A percentile compares a stretch with the other conserved stretches of the same genome.
These are phyloP conservation scores for Moxostoma hubbsi DNA, from an alignment of 2,797 vertebrate genomes.

Conservation along the genomic window DNA sequence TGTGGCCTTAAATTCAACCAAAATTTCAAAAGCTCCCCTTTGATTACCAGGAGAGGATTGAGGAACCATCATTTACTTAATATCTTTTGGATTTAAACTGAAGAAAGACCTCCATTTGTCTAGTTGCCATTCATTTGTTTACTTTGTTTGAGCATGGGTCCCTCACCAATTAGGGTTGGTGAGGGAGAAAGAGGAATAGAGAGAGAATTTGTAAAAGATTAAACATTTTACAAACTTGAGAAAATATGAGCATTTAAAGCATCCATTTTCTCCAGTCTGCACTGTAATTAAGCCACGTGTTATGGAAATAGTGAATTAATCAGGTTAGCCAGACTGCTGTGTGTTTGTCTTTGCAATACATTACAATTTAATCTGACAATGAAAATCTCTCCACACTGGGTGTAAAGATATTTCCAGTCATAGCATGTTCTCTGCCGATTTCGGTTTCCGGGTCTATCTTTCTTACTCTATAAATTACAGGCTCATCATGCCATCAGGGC, in stretches of 20 bases:
- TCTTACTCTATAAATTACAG: background rate
- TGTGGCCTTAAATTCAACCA: background rate
- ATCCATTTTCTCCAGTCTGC: slow-evolving; percentile 59
- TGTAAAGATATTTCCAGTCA: slow-evolving; percentile 60
- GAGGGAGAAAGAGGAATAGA: background rate
- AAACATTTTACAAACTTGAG: background rate
- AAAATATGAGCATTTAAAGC: slow-evolving; percentile 49
- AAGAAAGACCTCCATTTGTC: background rate
- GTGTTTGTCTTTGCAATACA: slow-evolving; percentile 65
- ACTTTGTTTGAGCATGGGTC: background rate
- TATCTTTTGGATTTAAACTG: slow-evolving; percentile 2
- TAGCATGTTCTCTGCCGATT: slow-evolving; percentile 25
- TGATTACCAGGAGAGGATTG: background rate
- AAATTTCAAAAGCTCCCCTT: slow-evolving; percentile 7
- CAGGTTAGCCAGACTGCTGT: slow-evolving; percentile 43
- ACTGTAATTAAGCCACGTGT: slow-evolving; percentile 69
- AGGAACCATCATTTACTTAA: background rate
- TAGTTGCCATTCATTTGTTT: background rate
- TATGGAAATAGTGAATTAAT: slow-evolving; percentile 61
- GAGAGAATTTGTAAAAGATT: slow-evolving; percentile 12
- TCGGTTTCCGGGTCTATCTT: too few relatives aligned
- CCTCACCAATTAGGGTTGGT: slow-evolving; percentile 1
- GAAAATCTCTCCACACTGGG: slow-evolving; percentile 36
- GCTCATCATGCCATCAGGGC: background rate
- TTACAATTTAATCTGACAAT: slow-evolving; percentile 61